Conservation (phyloP, 2,797 vertebrate species). For the Loris lydekkerianus region DNA sequence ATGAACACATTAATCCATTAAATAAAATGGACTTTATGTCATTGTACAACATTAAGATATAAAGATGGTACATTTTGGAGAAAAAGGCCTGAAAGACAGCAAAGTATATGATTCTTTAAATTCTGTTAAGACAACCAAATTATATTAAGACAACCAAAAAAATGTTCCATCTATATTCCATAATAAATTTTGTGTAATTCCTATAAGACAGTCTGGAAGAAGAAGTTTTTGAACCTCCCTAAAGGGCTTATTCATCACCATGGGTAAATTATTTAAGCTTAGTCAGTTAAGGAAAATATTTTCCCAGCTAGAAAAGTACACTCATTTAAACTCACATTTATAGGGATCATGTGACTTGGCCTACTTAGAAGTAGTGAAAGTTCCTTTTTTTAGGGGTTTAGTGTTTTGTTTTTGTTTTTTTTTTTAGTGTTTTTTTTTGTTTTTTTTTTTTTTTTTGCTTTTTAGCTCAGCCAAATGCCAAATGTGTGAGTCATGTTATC, state of each 20-base stretch:
- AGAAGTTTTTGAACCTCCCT: not conserved
- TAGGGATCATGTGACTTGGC: slow-evolving; percentile 36
- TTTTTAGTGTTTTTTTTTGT: not conserved
- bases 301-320: slow-evolving; percentile 1
- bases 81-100: slow-evolving; percentile 2
- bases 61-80: not conserved
- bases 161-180: slow-evolving; percentile 20
- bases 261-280: slow-evolving; percentile 40
- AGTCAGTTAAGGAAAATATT: slow-evolving; percentile 31
- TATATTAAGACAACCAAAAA: slow-evolving; percentile 47
- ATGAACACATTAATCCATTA: not conserved
- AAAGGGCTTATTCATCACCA: not conserved
- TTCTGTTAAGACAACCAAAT: slow-evolving; percentile 31
- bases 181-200: slow-evolving; percentile 29
- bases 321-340: slow-evolving; percentile 25
- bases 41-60: slow-evolving; percentile 6
- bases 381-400: slow-evolving; percentile 16
- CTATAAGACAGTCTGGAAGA: not conserved
- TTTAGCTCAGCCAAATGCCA: slow-evolving; percentile 66
- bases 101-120: not conserved
- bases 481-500: slow-evolving; percentile 67
- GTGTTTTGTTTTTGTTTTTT: not conserved
- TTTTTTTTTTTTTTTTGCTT: not conserved
- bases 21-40: slow-evolving; percentile 1
- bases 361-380: slow-evolving; percentile 53